Evolutionary conservation across 2,888 invertebrate species (phyloP).

Genomic region (Hyposoter didymator): DNA sequence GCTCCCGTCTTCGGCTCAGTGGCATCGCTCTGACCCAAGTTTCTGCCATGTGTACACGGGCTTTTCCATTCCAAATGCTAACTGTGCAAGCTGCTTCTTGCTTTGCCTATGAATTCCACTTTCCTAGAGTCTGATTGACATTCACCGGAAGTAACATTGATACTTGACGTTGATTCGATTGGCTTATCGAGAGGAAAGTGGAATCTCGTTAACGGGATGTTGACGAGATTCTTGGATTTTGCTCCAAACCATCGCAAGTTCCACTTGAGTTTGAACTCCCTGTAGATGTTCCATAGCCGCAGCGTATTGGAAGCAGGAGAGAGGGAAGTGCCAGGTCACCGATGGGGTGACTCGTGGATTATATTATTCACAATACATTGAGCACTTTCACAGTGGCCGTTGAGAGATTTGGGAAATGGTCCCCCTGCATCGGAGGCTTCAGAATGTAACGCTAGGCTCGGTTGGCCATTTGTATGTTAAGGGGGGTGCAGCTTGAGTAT

Average conservation of each 20-base stretch:
- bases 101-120: neutral
- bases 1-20: conserved; percentile 46
- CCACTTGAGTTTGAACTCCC: conserved; percentile 18
- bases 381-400: conserved; percentile 79
- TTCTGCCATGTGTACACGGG: conserved; percentile 23
- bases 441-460: conserved; percentile 41
- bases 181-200: neutral
- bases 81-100: neutral
- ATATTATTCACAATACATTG: conserved; percentile 83
- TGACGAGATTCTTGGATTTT: neutral
- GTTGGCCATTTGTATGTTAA: conserved; percentile 57
- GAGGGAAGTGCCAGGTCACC: conserved; percentile 63
- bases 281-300: conserved; percentile 43
- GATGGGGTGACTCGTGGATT: conserved; percentile 79
- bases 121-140: neutral
- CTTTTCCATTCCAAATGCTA: neutral
- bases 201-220: neutral
- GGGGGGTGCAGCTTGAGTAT: neutral
- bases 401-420: conserved; percentile 73
- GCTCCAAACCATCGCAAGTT: neutral
- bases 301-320: conserved; percentile 40
- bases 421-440: conserved; percentile 54
- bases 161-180: neutral
- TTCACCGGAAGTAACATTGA: neutral
- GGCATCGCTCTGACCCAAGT: conserved; percentile 56